Evolutionary conservation across 2,797 vertebrate genomes (phyloP), one percentile per base, ranked within the genome.

Genomic region (Ambastaia sidthimunki): DNA sequence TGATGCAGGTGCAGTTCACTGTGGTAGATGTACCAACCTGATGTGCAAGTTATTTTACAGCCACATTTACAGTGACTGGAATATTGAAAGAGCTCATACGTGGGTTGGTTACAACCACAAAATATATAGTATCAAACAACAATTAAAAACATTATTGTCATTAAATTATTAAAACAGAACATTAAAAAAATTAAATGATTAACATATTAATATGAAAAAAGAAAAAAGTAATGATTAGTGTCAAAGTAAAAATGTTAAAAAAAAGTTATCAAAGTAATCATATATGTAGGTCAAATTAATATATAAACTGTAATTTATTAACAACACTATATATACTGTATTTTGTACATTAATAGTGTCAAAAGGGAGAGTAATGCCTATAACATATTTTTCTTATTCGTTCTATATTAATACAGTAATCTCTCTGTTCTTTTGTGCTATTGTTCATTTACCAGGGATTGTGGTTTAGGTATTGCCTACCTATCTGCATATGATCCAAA

Each of bases 21-120:
- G 65, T 67, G 76, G 67, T 66, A 67, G 3, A 52, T 9, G 6
- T 19, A 50, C 34, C 60, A 80, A 80, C 77, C 77, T 63, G 77
- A 80, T 15, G 16, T 66, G 70, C 70, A 65, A 50, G 77, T 80
- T 80, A 65, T 80, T 73, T 66, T 23, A 55, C 5, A 28, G 76
- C 66, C 50, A 55, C 34, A 23, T 44, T 52, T 6, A 74, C 11
- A 60, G 23, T 3, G 25, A 3, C 54, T 16, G 5, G 34, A 47
- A 31, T 1, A 28, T n/a, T 67, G 41, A 34, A 57, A 7, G 59
- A 62, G 52, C 55, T 47, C 34, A 21, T 68, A 19, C 25, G 16
- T 68, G 16, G 23, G 10, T 4, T 31, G 37, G 65, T 59, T 18
- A 54, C 48, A 25, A 13, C 44, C 37, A 68, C 18, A 10, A 66